Conservation (phyloP, 2,797 vertebrate genomes). For the Pantherophis alleghaniensis region DNA sequence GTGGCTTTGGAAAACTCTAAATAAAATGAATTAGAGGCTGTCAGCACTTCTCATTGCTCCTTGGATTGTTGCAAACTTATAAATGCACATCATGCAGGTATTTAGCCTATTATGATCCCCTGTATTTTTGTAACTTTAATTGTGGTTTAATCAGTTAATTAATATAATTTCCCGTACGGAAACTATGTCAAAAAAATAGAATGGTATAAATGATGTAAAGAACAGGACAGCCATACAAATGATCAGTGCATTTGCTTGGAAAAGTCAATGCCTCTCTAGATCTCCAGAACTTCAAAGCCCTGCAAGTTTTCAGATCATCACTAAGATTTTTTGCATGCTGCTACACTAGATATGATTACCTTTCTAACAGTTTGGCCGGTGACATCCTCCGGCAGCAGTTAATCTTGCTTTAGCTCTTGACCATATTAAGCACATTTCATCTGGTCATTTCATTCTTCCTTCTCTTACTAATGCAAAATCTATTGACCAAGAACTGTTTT, state of each 20-base stretch:
- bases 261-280: conserved; percentile 59
- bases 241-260: not conserved
- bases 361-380: conserved; percentile 54
- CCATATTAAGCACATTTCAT: conserved; percentile 60
- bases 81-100: not conserved
- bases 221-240: conserved; percentile 9
- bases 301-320: conserved; percentile 48
- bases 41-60: accelerated
- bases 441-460: conserved; percentile 64
- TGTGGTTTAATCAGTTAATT: not conserved
- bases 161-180: not conserved
- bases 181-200: not conserved
- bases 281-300: conserved; percentile 67
- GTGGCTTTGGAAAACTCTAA: not conserved
- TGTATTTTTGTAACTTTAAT: not conserved
- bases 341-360: conserved; percentile 52
- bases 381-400: conserved; percentile 60
- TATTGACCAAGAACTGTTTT: conserved; percentile 76
- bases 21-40: not conserved
- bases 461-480: conserved; percentile 54
- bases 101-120: not conserved
- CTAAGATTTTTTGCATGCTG: conserved; percentile 79
- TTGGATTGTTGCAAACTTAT: accelerated
- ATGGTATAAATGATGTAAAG: not conserved
- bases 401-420: conserved; percentile 68